These are phyloP conservation scores for Tarsius wallacei DNA, from an alignment of 2,797 vertebrate species.

Conservation along the genomic window DNA sequence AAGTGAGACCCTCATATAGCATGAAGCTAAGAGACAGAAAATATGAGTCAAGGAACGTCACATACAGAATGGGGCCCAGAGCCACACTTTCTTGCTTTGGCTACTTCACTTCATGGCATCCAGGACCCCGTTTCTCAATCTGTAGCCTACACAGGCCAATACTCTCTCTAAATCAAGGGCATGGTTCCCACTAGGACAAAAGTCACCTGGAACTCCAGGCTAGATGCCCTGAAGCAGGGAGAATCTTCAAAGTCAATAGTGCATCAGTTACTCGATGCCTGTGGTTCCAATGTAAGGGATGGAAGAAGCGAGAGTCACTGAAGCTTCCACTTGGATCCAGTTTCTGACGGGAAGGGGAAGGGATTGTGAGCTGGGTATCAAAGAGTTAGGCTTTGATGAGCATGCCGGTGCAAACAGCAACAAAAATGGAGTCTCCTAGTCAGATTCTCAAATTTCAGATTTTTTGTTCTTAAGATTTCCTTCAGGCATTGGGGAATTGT, in stretches of 20 bases:
- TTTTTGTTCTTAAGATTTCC: background rate
- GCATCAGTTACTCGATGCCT: background rate
- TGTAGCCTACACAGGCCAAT: too few species aligned
- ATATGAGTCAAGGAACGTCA: background rate
- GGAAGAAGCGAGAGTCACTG: background rate
- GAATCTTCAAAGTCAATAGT: background rate
- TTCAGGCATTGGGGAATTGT: background rate
- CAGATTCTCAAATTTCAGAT: background rate
- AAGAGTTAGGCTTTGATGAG: slow-evolving; percentile 6
- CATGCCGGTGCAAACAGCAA: background rate
- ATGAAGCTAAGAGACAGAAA: background rate
- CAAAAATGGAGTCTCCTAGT: background rate
- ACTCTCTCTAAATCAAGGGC: background rate
- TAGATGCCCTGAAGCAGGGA: background rate
- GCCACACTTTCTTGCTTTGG: background rate
- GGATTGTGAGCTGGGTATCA: background rate
- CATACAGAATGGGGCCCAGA: rapidly evolving
- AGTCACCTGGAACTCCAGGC: background rate
- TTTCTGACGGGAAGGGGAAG: background rate
- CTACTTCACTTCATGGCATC: background rate
- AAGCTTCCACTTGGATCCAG: background rate
- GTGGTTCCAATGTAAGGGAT: background rate
- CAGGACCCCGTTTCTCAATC: background rate
- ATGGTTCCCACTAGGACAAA: background rate
- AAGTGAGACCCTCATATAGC: background rate